phyloP scores from a whole-genome alignment of 2,888 invertebrate genomes.

The Hirtodrosophila cameraria region DNA sequence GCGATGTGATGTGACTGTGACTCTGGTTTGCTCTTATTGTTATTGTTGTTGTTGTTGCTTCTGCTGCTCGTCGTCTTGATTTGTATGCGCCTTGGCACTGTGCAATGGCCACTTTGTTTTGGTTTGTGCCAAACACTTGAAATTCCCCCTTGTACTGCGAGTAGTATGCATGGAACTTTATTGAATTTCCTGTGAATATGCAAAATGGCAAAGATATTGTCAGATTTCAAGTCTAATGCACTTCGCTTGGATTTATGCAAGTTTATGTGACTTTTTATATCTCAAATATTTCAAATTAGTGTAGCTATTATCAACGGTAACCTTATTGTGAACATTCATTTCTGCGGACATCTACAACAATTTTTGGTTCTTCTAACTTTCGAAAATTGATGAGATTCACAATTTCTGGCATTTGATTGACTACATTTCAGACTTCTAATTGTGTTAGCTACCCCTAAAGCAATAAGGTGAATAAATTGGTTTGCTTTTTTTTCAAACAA shows the following conservation, averaged over 20 bases:
- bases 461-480: too few species aligned
- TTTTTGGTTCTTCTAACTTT: too few species aligned
- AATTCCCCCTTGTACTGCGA: constrained; percentile 45
- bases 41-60: constrained; percentile 7
- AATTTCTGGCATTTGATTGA: too few species aligned
- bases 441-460: too few species aligned
- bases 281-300: constrained; percentile 28
- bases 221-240: constrained; percentile 33
- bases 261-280: constrained; percentile 25
- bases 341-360: too few species aligned
- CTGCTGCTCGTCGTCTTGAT: constrained; percentile 58
- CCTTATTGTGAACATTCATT: too few species aligned
- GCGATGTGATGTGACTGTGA: constrained; percentile 50
- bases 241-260: constrained; percentile 12
- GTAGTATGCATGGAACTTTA: constrained; percentile 46
- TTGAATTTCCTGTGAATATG: constrained; percentile 59
- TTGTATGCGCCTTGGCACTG: constrained; percentile 66
- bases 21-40: constrained; percentile 33
- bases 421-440: too few species aligned
- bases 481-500: too few species aligned
- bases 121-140: constrained; percentile 50
- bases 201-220: constrained; percentile 36
- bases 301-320: constrained; percentile 4
- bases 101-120: constrained; percentile 70
- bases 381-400: too few species aligned